Evolutionary conservation across 2,113 vertebrate genomes (phyloP).

Genomic region (Sciurus niger): DNA sequence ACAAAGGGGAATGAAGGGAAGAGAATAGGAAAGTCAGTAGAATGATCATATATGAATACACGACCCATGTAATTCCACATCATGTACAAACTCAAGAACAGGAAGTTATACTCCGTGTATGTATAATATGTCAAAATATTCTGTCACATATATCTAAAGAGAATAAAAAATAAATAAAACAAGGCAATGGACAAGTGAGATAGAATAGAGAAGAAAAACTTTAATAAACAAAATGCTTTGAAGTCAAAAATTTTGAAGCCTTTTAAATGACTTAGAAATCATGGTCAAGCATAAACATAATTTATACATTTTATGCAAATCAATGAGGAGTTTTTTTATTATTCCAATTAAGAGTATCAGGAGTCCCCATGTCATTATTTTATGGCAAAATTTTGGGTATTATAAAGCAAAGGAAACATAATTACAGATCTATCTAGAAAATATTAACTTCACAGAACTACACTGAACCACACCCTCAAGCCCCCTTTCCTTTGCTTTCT

Average conservation of each 20-base stretch:
- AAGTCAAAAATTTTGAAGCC: background rate
- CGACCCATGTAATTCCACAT: too few species aligned
- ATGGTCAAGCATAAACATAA: constrained; percentile 8
- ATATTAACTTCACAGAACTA: background rate
- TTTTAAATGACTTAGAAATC: background rate
- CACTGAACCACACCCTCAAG: too few species aligned
- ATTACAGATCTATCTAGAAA: background rate
- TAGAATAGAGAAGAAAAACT: constrained; percentile 15
- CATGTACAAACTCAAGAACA: too few species aligned
- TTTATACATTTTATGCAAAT: constrained; percentile 17
- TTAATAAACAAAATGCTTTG: background rate
- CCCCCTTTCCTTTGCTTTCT: background rate
- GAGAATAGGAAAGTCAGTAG: too few species aligned
- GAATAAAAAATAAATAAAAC: too few species aligned
- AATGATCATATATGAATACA: too few species aligned
- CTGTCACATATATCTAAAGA: too few species aligned
- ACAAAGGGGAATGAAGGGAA: too few species aligned
- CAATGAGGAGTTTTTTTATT: background rate
- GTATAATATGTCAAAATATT: too few species aligned
- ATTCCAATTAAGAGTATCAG: background rate
- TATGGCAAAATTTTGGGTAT: background rate
- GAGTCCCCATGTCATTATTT: constrained; percentile 43
- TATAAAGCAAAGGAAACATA: background rate
- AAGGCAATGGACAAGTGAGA: background rate
- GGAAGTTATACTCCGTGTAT: too few species aligned